Percentiles rank a stretch among this genome's conserved stretches.
Evolutionary conservation across 92 coral and sea anemone species (phyloP).

Genomic region (Heteractis magnifica): DNA sequence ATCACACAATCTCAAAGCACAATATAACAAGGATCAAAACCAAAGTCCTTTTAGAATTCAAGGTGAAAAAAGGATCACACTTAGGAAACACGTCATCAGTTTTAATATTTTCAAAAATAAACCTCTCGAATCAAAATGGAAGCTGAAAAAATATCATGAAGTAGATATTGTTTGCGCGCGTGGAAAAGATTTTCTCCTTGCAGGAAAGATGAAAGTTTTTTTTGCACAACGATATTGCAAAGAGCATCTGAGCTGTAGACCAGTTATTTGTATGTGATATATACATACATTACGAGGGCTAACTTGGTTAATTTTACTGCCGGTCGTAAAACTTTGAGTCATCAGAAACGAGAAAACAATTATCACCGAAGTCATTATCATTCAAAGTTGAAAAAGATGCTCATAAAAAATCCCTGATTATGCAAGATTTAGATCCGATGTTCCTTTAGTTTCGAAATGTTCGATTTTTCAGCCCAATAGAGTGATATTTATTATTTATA

Average conservation of each 20-base stretch:
- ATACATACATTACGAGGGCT: background rate
- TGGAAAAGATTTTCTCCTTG: no score
- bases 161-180: no score
- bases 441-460: background rate
- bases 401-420: background rate
- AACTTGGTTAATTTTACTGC: background rate
- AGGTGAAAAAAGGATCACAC: background rate
- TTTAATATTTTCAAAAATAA: no score
- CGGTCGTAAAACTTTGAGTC: constrained; percentile 7
- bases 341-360: background rate
- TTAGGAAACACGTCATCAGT: background rate
- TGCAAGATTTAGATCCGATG: no score
- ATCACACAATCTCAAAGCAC: no score
- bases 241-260: background rate
- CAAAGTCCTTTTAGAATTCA: background rate
- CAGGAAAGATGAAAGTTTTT: no score
- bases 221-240: no score
- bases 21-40: no score
- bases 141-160: no score
- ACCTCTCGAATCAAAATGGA: no score
- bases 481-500: background rate
- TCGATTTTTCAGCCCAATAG: background rate
- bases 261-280: background rate
- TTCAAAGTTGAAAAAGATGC: background rate
- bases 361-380: background rate